phyloP scores from a whole-genome alignment of 2,888 invertebrate genomes.

The Latrodectus hesperus region DNA sequence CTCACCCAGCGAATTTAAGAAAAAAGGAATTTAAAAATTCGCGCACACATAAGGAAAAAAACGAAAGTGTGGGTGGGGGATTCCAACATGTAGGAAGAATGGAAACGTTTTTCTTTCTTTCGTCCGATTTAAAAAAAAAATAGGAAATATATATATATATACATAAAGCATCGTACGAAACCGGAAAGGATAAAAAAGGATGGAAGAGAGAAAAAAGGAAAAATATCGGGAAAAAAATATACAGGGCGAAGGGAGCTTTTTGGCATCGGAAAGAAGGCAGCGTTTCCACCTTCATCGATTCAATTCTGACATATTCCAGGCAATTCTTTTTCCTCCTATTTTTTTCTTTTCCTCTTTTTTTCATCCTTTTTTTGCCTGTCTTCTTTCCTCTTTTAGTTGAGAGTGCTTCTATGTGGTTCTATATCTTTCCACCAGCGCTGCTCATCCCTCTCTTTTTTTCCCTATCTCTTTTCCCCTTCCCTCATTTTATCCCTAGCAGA shows the following conservation, averaged over 20 bases:
- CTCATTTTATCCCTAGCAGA: slow-evolving; percentile 26
- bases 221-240: slow-evolving; percentile 14
- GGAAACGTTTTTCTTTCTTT: slow-evolving; percentile 50
- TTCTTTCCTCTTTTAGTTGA: slow-evolving; percentile 38
- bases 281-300: slow-evolving; percentile 67
- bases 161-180: background rate
- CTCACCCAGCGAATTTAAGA: slow-evolving; percentile 7
- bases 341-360: slow-evolving; percentile 19
- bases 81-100: slow-evolving; percentile 41
- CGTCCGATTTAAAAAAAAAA: slow-evolving; percentile 61
- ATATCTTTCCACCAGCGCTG: slow-evolving; percentile 28
- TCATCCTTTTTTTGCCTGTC: slow-evolving; percentile 32
- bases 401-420: slow-evolving; percentile 59
- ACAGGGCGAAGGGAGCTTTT: slow-evolving; percentile 49
- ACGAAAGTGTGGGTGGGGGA: slow-evolving; percentile 52
- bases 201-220: slow-evolving; percentile 14
- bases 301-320: slow-evolving; percentile 67
- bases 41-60: slow-evolving; percentile 14
- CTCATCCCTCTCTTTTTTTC: slow-evolving; percentile 38
- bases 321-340: slow-evolving; percentile 30
- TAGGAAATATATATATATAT: background rate
- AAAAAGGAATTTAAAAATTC: slow-evolving; percentile 9
- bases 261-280: slow-evolving; percentile 58
- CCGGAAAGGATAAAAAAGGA: slow-evolving; percentile 26
- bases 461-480: slow-evolving; percentile 24